Evolutionary conservation across 2,113 vertebrate genomes (phyloP).

Genomic region (Vulpes ferrilata): DNA sequence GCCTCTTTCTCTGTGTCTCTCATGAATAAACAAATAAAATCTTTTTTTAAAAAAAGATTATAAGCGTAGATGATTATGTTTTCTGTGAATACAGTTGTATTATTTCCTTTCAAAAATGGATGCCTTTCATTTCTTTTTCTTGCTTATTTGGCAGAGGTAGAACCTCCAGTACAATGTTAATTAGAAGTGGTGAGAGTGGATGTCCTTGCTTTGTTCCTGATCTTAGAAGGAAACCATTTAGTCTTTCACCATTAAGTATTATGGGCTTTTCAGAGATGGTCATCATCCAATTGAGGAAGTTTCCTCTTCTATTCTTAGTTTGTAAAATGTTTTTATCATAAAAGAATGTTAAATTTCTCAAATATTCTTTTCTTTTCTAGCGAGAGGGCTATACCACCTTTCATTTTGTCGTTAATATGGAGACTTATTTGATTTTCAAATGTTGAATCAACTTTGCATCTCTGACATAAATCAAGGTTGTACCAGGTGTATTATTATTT

Average conservation of each 20-base stretch:
- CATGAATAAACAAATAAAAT: no score
- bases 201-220: neutral
- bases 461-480: neutral
- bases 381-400: neutral
- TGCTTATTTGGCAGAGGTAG: neutral
- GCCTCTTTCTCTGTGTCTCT: no score
- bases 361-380: neutral
- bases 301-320: neutral
- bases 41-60: neutral
- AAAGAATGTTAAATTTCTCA: neutral
- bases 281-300: neutral
- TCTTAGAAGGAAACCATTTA: neutral
- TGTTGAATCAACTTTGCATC: neutral
- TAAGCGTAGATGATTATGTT: neutral
- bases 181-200: neutral
- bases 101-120: neutral
- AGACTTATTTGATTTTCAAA: neutral
- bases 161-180: neutral
- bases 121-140: neutral
- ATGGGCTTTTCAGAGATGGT: neutral
- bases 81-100: neutral
- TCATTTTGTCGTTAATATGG: neutral
- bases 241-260: neutral
- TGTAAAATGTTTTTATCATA: neutral
- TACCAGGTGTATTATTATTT: neutral